phyloP scores from a whole-genome alignment of 2,113 vertebrate species.

The Chascanopsetta lugubris region DNA sequence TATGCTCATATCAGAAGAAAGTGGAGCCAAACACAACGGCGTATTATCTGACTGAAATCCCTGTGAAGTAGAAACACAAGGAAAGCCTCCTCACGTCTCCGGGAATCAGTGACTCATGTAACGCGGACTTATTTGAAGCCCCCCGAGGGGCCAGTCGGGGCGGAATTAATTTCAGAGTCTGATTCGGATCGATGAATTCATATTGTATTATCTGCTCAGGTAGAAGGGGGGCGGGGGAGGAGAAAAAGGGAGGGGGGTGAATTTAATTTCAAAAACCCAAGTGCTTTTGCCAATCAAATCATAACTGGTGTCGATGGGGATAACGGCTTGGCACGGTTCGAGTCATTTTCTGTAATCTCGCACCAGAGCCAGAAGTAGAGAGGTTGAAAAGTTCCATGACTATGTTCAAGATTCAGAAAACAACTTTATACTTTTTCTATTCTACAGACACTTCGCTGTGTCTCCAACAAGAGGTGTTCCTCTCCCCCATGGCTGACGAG shows the following conservation, averaged over 20 bases:
- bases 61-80: background rate
- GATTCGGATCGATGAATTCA: conserved; percentile 53
- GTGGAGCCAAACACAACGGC: background rate
- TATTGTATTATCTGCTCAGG: conserved; percentile 48
- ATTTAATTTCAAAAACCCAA: conserved; percentile 26
- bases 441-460: background rate
- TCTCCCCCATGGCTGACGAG: background rate
- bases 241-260: conserved; percentile 27
- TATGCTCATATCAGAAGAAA: background rate
- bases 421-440: background rate
- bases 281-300: conserved; percentile 21
- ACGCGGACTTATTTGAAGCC: conserved; percentile 39
- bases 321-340: background rate
- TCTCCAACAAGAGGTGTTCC: background rate
- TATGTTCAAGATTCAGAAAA: background rate
- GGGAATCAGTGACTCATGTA: conserved; percentile 36
- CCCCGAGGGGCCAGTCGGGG: conserved; percentile 29
- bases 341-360: background rate
- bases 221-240: too few relatives aligned
- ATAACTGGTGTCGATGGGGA: background rate
- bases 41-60: background rate
- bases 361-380: background rate
- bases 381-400: background rate
- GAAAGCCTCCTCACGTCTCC: conserved; percentile 26
- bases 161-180: conserved; percentile 51